These are phyloP conservation scores for Rutpela maculata DNA, from an alignment of 2,888 invertebrate genomes.

Conservation along the genomic window DNA sequence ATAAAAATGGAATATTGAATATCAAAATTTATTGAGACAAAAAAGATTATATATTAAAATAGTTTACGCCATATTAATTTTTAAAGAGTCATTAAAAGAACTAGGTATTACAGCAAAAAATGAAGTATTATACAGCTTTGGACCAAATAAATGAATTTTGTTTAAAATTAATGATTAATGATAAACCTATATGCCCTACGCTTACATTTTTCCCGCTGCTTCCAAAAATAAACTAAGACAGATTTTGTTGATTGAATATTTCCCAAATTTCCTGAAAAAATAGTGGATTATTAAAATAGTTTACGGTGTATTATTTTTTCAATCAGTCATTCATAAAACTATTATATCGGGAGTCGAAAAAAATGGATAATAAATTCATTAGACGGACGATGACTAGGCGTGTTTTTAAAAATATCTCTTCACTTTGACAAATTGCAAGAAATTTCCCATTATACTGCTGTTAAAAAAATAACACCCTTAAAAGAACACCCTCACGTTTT, in stretches of 20 bases:
- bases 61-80: constrained; percentile 37
- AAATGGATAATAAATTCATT: constrained; percentile 50
- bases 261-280: constrained; percentile 44
- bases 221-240: constrained; percentile 17
- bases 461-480: constrained; percentile 11
- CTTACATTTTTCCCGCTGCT: constrained; percentile 9
- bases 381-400: constrained; percentile 52
- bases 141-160: constrained; percentile 31
- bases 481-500: too few relatives aligned
- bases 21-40: constrained; percentile 1
- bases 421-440: constrained; percentile 41
- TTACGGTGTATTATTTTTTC: constrained; percentile 51
- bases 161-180: constrained; percentile 16
- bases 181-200: constrained; percentile 19
- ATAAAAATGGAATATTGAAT: constrained; percentile 21
- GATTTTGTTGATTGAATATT: constrained; percentile 28
- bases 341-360: constrained; percentile 48
- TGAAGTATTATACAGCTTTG: constrained; percentile 13
- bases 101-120: constrained; percentile 25
- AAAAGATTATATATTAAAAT: constrained; percentile 23
- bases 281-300: constrained; percentile 51
- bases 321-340: constrained; percentile 47
- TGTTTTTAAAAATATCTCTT: constrained; percentile 36
- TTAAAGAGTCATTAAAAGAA: constrained; percentile 40
- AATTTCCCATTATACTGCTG: constrained; percentile 34